Conservation (phyloP, 2,888 invertebrate species). For the Drosophila tanythrix region DNA sequence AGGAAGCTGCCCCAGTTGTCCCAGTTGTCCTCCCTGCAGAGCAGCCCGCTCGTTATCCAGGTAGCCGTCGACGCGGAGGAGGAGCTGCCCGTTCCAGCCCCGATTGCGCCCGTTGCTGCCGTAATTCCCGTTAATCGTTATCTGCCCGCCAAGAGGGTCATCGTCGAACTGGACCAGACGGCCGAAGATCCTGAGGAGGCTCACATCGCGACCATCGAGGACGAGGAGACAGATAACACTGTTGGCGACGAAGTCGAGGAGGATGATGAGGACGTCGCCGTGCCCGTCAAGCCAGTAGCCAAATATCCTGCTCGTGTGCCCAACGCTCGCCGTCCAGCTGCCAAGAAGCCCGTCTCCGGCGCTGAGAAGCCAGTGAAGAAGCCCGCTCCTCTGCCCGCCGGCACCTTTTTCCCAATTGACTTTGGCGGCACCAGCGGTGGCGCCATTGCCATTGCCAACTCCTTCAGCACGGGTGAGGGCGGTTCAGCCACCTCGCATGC, state of each 20-base stretch:
- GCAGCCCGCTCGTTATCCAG: constrained; percentile 51
- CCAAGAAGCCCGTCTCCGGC: constrained; percentile 62
- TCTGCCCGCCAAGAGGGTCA: constrained; percentile 82
- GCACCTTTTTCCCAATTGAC: constrained; percentile 84
- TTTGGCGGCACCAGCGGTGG: constrained; percentile 84
- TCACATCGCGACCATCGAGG: constrained; percentile 62
- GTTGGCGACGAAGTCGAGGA: constrained; percentile 75
- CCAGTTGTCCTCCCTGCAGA: constrained; percentile 49
- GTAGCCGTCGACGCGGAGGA: constrained; percentile 53
- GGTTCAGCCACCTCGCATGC: constrained; percentile 85
- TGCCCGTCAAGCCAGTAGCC: constrained; percentile 64
- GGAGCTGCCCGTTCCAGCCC: constrained; percentile 77
- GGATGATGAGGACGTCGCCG: constrained; percentile 67
- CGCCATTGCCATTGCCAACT: constrained; percentile 85
- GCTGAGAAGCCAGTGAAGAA: constrained; percentile 68
- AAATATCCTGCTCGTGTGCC: constrained; percentile 76
- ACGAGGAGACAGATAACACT: constrained; percentile 70
- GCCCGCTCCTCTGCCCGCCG: constrained; percentile 78
- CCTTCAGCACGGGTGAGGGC: constrained; percentile 85
- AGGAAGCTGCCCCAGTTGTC: constrained; percentile 55
- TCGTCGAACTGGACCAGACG: constrained; percentile 82
- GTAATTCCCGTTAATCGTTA: constrained; percentile 78
- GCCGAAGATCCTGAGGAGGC: constrained; percentile 70
- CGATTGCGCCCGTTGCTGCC: constrained; percentile 75
- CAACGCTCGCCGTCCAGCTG: constrained; percentile 80